phyloP scores from a whole-genome alignment of 2,797 vertebrate species.

The Gobionotothen gibberifrons region DNA sequence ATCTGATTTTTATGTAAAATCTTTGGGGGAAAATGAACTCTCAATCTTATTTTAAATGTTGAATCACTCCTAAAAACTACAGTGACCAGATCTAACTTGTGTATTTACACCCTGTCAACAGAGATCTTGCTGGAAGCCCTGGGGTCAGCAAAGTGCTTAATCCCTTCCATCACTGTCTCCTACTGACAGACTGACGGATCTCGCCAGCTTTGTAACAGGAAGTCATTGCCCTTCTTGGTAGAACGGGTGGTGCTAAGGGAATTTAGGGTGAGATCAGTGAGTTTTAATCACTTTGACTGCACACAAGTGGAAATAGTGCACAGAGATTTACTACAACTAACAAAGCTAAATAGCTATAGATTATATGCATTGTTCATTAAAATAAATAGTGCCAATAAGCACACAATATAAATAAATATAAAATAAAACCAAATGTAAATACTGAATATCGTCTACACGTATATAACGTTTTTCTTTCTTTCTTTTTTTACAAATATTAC shows the following conservation, averaged over 20 bases:
- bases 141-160: slow-evolving; percentile 68
- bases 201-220: slow-evolving; percentile 42
- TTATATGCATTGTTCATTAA: neutral
- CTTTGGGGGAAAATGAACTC: slow-evolving; percentile 10
- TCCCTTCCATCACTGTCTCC: slow-evolving; percentile 59
- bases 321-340: neutral
- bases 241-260: slow-evolving; percentile 9
- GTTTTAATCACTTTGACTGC: neutral
- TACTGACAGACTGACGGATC: slow-evolving; percentile 65
- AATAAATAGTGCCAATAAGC: neutral
- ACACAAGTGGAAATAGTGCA: neutral
- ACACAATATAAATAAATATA: neutral
- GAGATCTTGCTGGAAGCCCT: slow-evolving; percentile 64
- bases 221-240: slow-evolving; percentile 31
- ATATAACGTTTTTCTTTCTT: neutral
- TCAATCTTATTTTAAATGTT: slow-evolving; percentile 18
- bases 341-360: neutral
- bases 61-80: slow-evolving; percentile 12
- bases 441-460: neutral
- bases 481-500: neutral
- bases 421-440: neutral
- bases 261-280: slow-evolving; percentile 1
- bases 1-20: neutral
- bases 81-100: slow-evolving; percentile 53
- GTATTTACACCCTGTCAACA: slow-evolving; percentile 69